A percentile compares a stretch with the other conserved stretches of the same genome.
Evolutionary conservation across 2,888 invertebrate genomes (phyloP).

Genomic region (Ptychoptera albimana): DNA sequence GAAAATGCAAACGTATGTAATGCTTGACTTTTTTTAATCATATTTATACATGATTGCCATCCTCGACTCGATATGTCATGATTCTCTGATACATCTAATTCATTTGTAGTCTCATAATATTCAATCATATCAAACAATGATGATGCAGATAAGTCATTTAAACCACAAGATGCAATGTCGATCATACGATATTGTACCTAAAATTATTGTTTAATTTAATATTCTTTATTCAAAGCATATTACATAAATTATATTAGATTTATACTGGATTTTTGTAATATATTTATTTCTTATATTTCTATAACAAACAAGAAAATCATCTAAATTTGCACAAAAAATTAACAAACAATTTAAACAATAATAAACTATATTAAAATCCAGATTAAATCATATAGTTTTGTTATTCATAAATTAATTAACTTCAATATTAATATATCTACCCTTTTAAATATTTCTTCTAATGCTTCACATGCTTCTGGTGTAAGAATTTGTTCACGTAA

Average conservation of each 20-base stretch:
- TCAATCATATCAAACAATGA: slow-evolving; percentile 84
- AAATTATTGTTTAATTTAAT: neutral
- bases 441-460: slow-evolving; percentile 68
- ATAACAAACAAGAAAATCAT: slow-evolving; percentile 22
- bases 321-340: neutral
- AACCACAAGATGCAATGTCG: slow-evolving; percentile 26
- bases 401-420: too few species aligned
- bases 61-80: slow-evolving; percentile 58
- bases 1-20: slow-evolving; percentile 25
- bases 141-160: slow-evolving; percentile 40
- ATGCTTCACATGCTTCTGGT: slow-evolving; percentile 55
- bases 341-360: neutral
- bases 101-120: slow-evolving; percentile 70
- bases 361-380: slow-evolving; percentile 12
- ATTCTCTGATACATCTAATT: slow-evolving; percentile 63
- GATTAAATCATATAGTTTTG: neutral
- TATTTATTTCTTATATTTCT: too few species aligned
- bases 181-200: slow-evolving; percentile 29
- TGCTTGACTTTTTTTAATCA: slow-evolving; percentile 27
- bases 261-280: too few species aligned
- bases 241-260: too few species aligned
- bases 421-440: slow-evolving; percentile 17
- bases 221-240: too few species aligned
- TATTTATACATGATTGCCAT: slow-evolving; percentile 57
- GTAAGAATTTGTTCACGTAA: slow-evolving; percentile 44